phyloP scores from a whole-genome alignment of 2,888 invertebrate genomes.

The Platycheirus albimanus region DNA sequence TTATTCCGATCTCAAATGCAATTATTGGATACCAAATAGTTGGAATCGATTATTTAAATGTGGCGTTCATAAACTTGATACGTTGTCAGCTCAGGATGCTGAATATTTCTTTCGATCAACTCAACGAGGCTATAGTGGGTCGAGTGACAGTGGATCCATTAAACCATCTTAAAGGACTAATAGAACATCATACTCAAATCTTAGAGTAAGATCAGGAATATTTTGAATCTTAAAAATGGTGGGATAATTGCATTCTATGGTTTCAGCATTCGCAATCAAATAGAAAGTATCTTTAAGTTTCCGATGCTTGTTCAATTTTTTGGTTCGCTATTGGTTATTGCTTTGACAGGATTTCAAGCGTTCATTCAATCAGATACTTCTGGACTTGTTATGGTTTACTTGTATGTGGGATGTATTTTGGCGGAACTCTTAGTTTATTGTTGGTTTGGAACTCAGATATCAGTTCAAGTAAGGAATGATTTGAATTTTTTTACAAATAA shows the following conservation, averaged over 20 bases:
- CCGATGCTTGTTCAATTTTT: constrained; percentile 78
- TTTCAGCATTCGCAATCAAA: constrained; percentile 75
- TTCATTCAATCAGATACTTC: constrained; percentile 74
- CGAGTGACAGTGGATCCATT: constrained; percentile 35
- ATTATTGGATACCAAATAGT: constrained; percentile 76
- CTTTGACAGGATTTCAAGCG: constrained; percentile 78
- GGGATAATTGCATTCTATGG: too few species aligned
- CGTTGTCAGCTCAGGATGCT: constrained; percentile 78
- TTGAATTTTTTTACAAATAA: neutral
- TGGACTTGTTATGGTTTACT: constrained; percentile 76
- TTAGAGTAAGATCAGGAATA: neutral
- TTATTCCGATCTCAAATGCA: constrained; percentile 76
- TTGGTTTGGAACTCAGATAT: constrained; percentile 78
- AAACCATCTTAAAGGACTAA: constrained; percentile 16
- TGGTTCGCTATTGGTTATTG: constrained; percentile 76
- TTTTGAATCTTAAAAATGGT: neutral
- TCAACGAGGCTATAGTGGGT: constrained; percentile 20
- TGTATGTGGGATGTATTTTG: constrained; percentile 76
- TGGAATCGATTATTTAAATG: constrained; percentile 77
- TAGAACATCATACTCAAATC: constrained; percentile 32
- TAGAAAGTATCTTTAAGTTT: constrained; percentile 76
- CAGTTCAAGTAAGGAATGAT: constrained; percentile 74
- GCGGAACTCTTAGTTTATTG: constrained; percentile 78
- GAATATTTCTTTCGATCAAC: constrained; percentile 76
- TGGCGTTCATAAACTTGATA: constrained; percentile 78